phyloP scores from a whole-genome alignment of 2,797 vertebrate genomes.

The Tamandua tetradactyla region DNA sequence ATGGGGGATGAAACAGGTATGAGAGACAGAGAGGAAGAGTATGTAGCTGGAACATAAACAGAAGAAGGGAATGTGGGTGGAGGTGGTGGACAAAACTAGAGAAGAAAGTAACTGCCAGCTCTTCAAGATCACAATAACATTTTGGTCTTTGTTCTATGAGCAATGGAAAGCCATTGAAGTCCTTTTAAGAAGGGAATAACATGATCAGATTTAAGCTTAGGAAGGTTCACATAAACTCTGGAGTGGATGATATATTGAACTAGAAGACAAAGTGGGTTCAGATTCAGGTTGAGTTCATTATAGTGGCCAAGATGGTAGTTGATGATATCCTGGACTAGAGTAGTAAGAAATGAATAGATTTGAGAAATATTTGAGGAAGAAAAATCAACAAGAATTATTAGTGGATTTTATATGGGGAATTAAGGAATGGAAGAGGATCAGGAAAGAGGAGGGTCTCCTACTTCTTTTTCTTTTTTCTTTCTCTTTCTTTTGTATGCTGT shows the following conservation, averaged over 20 bases:
- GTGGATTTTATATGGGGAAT: background rate
- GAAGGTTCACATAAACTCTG: background rate
- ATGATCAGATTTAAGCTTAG: background rate
- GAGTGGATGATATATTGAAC: background rate
- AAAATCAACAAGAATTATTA: background rate
- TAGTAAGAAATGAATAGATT: slow-evolving; percentile 30
- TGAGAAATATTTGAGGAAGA: slow-evolving; percentile 27
- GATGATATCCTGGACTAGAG: background rate
- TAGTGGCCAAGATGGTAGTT: background rate
- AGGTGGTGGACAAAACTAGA: background rate
- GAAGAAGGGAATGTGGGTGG: background rate
- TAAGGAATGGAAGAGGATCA: background rate
- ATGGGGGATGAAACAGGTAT: background rate
- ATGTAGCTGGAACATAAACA: background rate
- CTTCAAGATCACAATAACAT: slow-evolving; percentile 7
- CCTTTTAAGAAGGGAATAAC: background rate
- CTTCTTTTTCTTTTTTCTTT: too few species aligned
- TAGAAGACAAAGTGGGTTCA: background rate
- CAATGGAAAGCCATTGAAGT: background rate
- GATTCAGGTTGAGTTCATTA: background rate
- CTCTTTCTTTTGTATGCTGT: too few species aligned
- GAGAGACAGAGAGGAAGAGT: background rate
- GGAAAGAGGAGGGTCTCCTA: background rate
- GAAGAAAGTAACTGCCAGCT: background rate
- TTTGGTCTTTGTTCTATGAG: background rate